Evolutionary conservation across 2,888 invertebrate species (phyloP), one percentile per base, ranked within the genome.

Genomic region (Drosophila atripex): DNA sequence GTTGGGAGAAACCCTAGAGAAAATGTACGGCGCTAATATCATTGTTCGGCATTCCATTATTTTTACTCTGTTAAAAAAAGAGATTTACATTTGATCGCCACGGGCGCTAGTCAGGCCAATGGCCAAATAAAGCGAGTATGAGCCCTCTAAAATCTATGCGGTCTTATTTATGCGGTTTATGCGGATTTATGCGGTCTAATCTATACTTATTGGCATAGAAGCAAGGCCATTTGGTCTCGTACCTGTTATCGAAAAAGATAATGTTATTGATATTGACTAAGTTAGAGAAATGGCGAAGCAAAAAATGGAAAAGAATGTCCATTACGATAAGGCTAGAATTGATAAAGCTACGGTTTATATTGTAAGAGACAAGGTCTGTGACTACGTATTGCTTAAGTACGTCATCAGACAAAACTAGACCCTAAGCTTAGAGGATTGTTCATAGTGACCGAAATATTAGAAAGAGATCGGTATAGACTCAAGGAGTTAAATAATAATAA

Each of bases 31-130:
- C 58, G 2, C 14, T 11, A 14, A 58, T 58, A 23, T 39, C 51
- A n/a, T 25, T 58, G 25, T 58, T 58, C 11, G 58, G 58, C 2
- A 28, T 63, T 71, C 54, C 43, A 41, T 30, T 51, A 64, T 14
- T 68, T 66, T 51, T 68, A 71, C 32, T 56, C 58, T 8, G 35
- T 35, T 11, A 43, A 64, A 21, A 65, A 61, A 21, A 66, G 66
- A 50, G 50, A 47, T 43, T 56, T 63, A 16, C 60, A 72, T 43
- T 52, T 64, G 32, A 55, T 68, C 11, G 54, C 66, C 16, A 63
- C 68, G 14, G 68, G 69, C n/a, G 60, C 61, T n/a, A 69, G 63
- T 52, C 56, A 71, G 9, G 69, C 63, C 8, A 75, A 69, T 51
- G 66, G 70, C 0, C 69, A 70, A 43, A 64, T 64, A 18, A 60